phyloP scores from a whole-genome alignment of 2,888 invertebrate genomes.

The Callyntrura guangdongensis region DNA sequence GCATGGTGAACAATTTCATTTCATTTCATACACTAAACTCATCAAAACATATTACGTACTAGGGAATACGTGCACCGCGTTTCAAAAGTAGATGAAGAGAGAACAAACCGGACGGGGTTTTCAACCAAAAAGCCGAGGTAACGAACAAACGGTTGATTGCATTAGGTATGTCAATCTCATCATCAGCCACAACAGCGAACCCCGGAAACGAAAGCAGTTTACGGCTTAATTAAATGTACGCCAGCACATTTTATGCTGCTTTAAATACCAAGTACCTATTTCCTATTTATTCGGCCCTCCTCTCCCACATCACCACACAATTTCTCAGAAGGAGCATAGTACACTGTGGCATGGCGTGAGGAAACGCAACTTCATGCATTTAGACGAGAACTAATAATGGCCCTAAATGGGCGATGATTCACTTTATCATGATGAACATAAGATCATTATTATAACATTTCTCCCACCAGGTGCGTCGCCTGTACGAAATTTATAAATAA shows the following conservation, averaged over 20 bases:
- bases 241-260: background rate
- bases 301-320: background rate
- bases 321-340: background rate
- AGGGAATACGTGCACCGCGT: no score
- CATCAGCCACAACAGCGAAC: background rate
- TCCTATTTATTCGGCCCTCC: no score
- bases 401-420: background rate
- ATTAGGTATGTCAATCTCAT: background rate
- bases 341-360: no score
- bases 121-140: no score
- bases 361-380: no score
- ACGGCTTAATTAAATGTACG: conserved; percentile 2
- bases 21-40: background rate
- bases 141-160: conserved; percentile 11
- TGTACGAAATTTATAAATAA: background rate
- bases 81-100: background rate
- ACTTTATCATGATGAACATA: background rate
- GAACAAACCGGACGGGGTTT: no score
- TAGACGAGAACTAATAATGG: conserved; percentile 4
- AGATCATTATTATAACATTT: background rate
- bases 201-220: background rate
- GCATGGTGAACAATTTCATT: background rate
- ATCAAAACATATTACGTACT: background rate
- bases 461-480: background rate
- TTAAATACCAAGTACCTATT: no score